Conservation (phyloP, 2,113 vertebrate species). For the Lepisosteus oculatus region DNA sequence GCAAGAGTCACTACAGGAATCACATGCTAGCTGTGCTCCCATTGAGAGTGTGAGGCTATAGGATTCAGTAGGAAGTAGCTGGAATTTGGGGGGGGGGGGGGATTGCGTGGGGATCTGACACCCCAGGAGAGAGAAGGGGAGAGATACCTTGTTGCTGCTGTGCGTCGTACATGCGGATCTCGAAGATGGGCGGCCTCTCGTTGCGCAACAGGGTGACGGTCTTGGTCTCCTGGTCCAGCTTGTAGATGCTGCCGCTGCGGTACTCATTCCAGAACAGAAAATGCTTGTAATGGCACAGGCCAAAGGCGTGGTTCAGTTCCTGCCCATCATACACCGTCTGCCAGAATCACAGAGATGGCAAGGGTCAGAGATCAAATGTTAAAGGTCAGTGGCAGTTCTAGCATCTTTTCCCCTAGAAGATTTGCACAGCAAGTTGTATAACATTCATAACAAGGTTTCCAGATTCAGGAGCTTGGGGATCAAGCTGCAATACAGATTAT, state of each 20-base stretch:
- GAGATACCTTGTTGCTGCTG: constrained; percentile 89
- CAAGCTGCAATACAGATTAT: no score
- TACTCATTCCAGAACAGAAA: constrained; percentile 97
- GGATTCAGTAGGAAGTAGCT: no score
- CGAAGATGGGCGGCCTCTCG: constrained; percentile 92
- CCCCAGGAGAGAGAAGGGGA: not conserved
- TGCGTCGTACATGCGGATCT: constrained; percentile 94
- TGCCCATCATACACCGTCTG: constrained; percentile 90
- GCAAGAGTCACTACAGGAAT: no score
- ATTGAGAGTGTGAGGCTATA: no score
- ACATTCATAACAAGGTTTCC: no score
- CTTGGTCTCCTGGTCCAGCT: constrained; percentile 78
- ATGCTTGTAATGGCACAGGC: constrained; percentile 88
- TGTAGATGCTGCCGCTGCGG: constrained; percentile 89
- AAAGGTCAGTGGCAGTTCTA: not conserved
- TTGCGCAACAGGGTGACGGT: constrained; percentile 83
- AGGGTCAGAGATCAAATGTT: no score
- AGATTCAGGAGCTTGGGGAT: no score
- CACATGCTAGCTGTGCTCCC: no score
- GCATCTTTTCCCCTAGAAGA: not conserved
- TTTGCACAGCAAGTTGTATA: no score
- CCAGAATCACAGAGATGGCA: not conserved
- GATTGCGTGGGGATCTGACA: not conserved
- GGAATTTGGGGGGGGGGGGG: not conserved
- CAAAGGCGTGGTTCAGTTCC: constrained; percentile 90